These are phyloP conservation scores for Pseudorhiza aurosa DNA, from an alignment of 30 jellyfish, hydroid and myxozoan genomes.

Conservation along the genomic window DNA sequence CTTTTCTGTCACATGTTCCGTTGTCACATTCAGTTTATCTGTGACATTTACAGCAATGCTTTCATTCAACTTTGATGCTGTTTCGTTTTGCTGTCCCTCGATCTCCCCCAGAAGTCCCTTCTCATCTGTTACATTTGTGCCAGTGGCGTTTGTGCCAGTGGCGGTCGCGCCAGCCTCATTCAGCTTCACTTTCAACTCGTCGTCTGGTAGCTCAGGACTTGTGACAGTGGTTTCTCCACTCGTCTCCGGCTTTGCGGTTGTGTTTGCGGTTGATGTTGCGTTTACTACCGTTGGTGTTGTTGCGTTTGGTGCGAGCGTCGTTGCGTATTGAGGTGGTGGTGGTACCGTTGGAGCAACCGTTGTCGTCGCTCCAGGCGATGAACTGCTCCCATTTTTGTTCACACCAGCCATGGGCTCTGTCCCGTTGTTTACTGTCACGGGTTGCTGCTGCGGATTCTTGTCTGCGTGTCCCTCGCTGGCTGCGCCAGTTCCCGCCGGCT, in stretches of 20 bases:
- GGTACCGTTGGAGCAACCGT: constrained; percentile 66
- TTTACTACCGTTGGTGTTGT: constrained; percentile 17
- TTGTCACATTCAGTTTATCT: neutral
- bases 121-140: neutral
- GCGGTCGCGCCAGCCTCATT: neutral
- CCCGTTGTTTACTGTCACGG: neutral
- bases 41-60: neutral
- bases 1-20: neutral
- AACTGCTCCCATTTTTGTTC: neutral
- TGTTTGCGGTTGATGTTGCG: neutral
- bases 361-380: constrained; percentile 4
- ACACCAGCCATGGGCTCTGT: neutral
- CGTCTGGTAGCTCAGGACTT: constrained; percentile 66
- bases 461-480: neutral
- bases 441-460: neutral
- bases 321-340: constrained; percentile 49
- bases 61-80: neutral
- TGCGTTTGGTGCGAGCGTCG: constrained; percentile 17
- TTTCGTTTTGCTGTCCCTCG: neutral
- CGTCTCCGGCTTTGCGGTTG: neutral
- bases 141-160: constrained; percentile 15
- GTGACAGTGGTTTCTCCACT: constrained; percentile 1
- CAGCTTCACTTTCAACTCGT: constrained; percentile 9
- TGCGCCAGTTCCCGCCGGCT: neutral
- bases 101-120: neutral